Conservation (phyloP, 1,140 invertebrate species). For the Sipha flava region DNA sequence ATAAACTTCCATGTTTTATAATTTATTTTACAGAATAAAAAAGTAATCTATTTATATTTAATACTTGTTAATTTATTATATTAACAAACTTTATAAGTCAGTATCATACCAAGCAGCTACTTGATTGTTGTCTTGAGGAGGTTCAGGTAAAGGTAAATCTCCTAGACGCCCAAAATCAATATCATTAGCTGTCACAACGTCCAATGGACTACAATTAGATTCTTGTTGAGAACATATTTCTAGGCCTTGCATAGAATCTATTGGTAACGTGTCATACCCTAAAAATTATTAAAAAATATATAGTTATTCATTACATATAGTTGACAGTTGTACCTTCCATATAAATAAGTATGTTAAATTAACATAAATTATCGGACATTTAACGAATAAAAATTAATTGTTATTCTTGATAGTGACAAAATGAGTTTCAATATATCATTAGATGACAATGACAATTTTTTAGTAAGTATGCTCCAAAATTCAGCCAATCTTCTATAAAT, state of each 20-base stretch:
- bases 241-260: constrained; percentile 91
- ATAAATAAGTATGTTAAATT: no score
- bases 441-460: no score
- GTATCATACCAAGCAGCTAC: constrained; percentile 93
- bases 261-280: constrained; percentile 95
- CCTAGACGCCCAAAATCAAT: constrained; percentile 64
- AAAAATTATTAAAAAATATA: no score
- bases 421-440: no score
- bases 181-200: constrained; percentile 65
- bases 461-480: no score
- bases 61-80: not conserved
- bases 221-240: constrained; percentile 69
- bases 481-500: no score
- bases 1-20: not conserved
- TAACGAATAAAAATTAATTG: no score
- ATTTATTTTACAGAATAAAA: constrained; percentile 5
- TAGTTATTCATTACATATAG: no score
- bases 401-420: no score
- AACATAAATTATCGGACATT: no score
- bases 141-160: constrained; percentile 68
- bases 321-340: no score
- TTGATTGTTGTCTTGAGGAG: constrained; percentile 80
- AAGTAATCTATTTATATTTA: not conserved
- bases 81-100: constrained; percentile 59
- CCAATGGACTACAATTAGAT: constrained; percentile 68